Evolutionary conservation across 1,140 invertebrate genomes (phyloP), one percentile per base, ranked within the genome.

Genomic region (Sycophila sp.): DNA sequence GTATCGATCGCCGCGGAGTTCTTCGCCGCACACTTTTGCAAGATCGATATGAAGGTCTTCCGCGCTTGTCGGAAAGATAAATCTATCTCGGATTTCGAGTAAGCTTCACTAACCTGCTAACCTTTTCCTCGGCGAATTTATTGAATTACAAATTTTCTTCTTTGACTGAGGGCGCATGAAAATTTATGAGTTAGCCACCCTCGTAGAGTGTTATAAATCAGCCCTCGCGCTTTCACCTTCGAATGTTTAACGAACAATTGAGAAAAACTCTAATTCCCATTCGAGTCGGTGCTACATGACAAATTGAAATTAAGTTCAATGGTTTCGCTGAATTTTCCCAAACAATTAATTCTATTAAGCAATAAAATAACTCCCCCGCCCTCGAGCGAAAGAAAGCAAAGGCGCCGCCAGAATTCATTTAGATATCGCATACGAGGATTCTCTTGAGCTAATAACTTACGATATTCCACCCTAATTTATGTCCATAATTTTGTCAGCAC

Each of bases 381-480:
- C n/a, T 19, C 17, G 24, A 19, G 6, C n/a, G 5, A 64, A 62
- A 47, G n/a, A 49, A 47, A n/a, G 6, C 15, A 7, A 2, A n/a
- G 1, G 11, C 51, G 22, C 45, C 17, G 17, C 17, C 17, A 10
- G 4, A 69, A 62, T 69, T 53, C 40, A 69, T 62, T 53, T 30
- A n/a, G 58, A 69, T 69, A 53, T 62, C 17, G 13, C 34, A 53
- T 30, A 30, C 36, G 45, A 42, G 22, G 42, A 2, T 68, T 11
- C n/a, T 58, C 13, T 45, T 26, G 30, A 26, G 15, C 67, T 69
- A 69, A 69, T 69, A 69, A 69, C 56, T 69, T 47, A 62, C 30
- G 66, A 69, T 69, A 69, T 49, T 68, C 49, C 66, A 60, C 42
- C 55, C 66, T 68, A 47, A 60, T 68, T 68, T 36, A 30, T 47